These are phyloP conservation scores for Drosophila lini DNA, from an alignment of 1,140 invertebrate genomes.

Conservation along the genomic window DNA sequence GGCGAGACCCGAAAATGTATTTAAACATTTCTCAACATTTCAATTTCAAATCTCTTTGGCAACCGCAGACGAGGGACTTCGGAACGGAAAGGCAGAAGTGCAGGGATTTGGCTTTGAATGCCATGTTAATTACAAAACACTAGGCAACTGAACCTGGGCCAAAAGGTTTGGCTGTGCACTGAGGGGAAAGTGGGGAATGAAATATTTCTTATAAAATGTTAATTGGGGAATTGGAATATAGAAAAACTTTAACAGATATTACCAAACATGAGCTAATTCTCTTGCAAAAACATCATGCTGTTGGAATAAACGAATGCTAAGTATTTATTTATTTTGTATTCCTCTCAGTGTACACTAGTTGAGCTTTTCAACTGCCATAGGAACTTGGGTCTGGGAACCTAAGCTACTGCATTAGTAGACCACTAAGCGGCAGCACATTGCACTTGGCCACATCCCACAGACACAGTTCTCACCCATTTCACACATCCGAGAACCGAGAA, in stretches of 20 bases:
- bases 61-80: slow-evolving; percentile 51
- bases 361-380: slow-evolving; percentile 6
- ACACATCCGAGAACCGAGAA: neutral
- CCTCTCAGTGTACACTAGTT: slow-evolving; percentile 31
- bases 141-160: slow-evolving; percentile 14
- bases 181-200: neutral
- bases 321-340: too few species aligned
- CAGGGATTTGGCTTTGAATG: slow-evolving; percentile 71
- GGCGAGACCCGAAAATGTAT: slow-evolving; percentile 39
- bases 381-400: slow-evolving; percentile 5
- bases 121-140: slow-evolving; percentile 75
- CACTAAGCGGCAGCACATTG: slow-evolving; percentile 57
- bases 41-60: slow-evolving; percentile 52
- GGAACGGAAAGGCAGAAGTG: neutral
- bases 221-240: too few species aligned
- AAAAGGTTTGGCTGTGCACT: neutral
- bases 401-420: slow-evolving; percentile 66
- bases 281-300: too few species aligned
- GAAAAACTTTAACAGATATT: too few species aligned
- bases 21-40: slow-evolving; percentile 56
- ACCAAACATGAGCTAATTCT: too few species aligned
- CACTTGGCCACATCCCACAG: slow-evolving; percentile 30
- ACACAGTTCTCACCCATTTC: slow-evolving; percentile 3
- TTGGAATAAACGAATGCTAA: neutral
- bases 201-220: too few species aligned